Conservation (phyloP, 1,140 invertebrate species). For the Lepidostoma basale region DNA sequence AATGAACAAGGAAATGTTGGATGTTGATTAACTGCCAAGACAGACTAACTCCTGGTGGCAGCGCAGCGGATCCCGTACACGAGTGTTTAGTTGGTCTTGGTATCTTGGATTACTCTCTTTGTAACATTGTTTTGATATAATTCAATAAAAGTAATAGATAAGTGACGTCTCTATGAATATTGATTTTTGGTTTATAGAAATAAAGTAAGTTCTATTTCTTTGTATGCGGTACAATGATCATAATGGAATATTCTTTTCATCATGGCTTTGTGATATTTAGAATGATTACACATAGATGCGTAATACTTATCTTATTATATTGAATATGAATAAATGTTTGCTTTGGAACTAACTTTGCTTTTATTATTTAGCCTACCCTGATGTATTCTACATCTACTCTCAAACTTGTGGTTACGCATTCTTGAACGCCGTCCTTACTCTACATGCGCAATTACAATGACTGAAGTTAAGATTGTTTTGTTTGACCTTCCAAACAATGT, state of each 20-base stretch:
- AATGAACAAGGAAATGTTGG: constrained; percentile 40
- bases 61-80: constrained; percentile 46
- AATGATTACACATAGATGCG: constrained; percentile 37
- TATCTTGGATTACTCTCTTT: constrained; percentile 49
- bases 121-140: constrained; percentile 29
- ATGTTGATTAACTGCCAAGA: constrained; percentile 59
- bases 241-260: constrained; percentile 3
- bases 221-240: background rate
- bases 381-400: too few species aligned
- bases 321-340: constrained; percentile 46
- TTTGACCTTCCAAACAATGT: too few species aligned
- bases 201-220: constrained; percentile 24
- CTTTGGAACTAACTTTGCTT: constrained; percentile 24
- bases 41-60: constrained; percentile 59
- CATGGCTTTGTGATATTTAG: constrained; percentile 35
- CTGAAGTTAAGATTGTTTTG: too few species aligned
- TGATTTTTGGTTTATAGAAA: constrained; percentile 37
- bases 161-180: constrained; percentile 42
- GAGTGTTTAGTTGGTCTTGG: constrained; percentile 62
- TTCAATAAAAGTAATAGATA: constrained; percentile 45
- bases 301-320: constrained; percentile 45
- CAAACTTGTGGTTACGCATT: too few species aligned
- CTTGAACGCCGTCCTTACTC: too few species aligned
- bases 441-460: too few species aligned
- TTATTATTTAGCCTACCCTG: background rate